Base-by-base conservation (phyloP, 1,140 invertebrate species). In the Tetragonula clypearis region DNA sequence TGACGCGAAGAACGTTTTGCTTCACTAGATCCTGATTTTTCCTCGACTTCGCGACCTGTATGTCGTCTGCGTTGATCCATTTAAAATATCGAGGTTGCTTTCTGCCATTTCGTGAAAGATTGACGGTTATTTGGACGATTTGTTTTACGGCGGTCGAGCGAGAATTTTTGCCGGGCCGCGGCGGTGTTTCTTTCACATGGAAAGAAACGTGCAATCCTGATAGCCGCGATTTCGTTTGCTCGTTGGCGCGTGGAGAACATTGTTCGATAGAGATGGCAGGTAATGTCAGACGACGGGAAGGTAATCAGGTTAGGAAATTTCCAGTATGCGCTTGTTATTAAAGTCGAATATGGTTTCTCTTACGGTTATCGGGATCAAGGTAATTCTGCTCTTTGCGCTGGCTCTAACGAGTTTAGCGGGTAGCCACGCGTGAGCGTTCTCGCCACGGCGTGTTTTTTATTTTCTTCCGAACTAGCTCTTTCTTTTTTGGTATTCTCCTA, bases 261-360 rank as follows among this genome's bases (percentile, higher is more conserved):
- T 58, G 65, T 35, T 30, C 26, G n/a, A 11, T 6, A 68, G 30
- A 84, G 56, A 30, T 58, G 19, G 35, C 58, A 15, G 82, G 68
- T 72, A 84, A 77, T 72, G 66, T 19, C 35, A 17, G n/a, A 12
- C 56, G 75, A 79, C 49, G 76, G 19, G 53, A 35, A 66, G 82
- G 26, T 84, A 84, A 84, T 84, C 82, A 73, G 82, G 82, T 84
- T 84, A 84, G 21, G 75, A 55, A 84, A 84, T 79, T 84, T 69
- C 68, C n/a, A 35, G 49, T 72, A 84, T 49, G 19, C 8, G 77
- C 65, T 69, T 53, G 65, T 60, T 83, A 83, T 83, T 83, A 83
- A 83, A 83, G 65, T 56, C 80, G 65, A 83, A 78, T 83, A 83
- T 68, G 82, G 74, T 83, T 83, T 78, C 82, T 56, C 65, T 30